Evolutionary conservation across 1,140 invertebrate genomes (phyloP).

Genomic region (Anadara kagoshimensis): DNA sequence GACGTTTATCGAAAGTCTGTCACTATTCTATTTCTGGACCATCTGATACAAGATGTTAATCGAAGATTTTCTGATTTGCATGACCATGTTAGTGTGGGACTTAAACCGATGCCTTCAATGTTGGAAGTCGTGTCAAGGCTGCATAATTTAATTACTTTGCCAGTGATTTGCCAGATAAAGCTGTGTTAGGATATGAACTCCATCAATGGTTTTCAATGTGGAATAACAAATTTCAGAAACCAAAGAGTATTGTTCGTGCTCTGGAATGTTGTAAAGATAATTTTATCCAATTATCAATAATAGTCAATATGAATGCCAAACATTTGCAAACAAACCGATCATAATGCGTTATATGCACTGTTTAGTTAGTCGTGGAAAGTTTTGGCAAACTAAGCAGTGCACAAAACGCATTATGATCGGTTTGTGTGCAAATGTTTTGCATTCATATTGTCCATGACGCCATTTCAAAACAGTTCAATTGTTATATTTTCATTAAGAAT

Average conservation of each 20-base stretch:
- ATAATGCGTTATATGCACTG: no score
- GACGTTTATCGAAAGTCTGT: conserved; percentile 12
- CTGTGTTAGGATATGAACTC: no score
- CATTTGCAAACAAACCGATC: no score
- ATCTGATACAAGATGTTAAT: conserved; percentile 6
- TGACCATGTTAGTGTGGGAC: neutral
- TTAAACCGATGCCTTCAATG: conserved; percentile 11
- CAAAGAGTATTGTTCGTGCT: neutral
- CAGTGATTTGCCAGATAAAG: neutral
- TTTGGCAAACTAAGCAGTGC: no score
- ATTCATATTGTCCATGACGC: no score
- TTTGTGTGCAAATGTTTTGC: no score
- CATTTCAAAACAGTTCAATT: no score
- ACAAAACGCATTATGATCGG: no score
- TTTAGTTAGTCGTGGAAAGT: no score
- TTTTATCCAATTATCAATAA: no score
- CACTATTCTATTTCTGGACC: conserved; percentile 16
- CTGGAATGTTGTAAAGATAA: neutral
- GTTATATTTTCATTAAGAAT: no score
- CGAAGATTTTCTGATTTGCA: conserved; percentile 5
- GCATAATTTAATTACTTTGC: neutral
- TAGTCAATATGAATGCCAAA: no score
- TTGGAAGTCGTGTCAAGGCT: neutral
- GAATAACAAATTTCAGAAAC: neutral
- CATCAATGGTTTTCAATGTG: neutral